Conservation (phyloP, 2,797 vertebrate genomes). For the Hozukius guyotensis region DNA sequence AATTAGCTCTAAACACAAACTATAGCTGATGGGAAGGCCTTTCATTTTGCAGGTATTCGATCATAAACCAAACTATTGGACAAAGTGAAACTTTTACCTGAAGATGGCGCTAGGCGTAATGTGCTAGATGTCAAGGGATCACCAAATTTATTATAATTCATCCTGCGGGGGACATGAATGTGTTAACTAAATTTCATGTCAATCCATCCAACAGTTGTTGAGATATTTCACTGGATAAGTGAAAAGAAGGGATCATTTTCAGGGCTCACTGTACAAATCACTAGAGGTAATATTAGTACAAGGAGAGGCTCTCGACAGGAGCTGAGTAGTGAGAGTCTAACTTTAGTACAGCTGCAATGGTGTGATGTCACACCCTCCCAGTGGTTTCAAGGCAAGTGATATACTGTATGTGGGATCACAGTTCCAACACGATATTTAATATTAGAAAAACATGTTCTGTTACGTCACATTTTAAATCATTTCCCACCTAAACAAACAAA, state of each 20-base stretch:
- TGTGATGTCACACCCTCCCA: conserved; percentile 16
- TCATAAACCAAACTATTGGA: neutral
- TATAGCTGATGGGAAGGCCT: neutral
- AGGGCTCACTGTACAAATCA: neutral
- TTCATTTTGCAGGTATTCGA: neutral
- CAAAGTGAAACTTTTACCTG: neutral
- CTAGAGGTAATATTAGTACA: neutral
- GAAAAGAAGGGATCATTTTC: neutral
- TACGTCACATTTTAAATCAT: neutral
- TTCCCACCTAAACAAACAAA: neutral
- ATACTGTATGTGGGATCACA: conserved; percentile 2
- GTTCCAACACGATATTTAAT: neutral
- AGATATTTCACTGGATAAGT: neutral
- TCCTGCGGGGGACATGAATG: neutral
- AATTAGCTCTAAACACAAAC: neutral
- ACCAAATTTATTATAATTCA: too few relatives aligned
- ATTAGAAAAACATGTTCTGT: neutral
- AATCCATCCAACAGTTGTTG: neutral
- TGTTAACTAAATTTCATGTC: neutral
- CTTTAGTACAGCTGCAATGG: neutral
- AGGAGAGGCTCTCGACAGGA: neutral
- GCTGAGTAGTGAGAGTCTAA: neutral
- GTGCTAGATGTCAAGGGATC: neutral
- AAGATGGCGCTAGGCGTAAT: neutral
- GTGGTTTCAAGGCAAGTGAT: neutral